Conservation (phyloP, 2,888 invertebrate genomes). For the Apomyelois bistriatella region DNA sequence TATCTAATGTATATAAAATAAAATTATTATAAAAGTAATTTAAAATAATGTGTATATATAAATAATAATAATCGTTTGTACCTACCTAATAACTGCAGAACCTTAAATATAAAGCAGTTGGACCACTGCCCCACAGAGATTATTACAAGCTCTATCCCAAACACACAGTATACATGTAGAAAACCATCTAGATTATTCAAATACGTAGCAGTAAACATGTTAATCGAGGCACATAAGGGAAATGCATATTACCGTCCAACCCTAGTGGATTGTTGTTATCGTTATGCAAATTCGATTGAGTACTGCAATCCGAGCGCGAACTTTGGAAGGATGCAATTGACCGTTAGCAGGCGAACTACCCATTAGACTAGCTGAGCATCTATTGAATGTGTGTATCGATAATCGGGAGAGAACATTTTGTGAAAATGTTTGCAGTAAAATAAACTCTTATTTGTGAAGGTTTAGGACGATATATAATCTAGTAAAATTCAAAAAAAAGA, state of each 20-base stretch:
- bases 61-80: no score
- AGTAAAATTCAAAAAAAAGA: no score
- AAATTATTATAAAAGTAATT: no score
- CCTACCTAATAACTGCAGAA: no score
- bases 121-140: no score
- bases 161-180: no score
- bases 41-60: no score
- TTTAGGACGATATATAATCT: no score
- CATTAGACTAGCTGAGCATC: neutral
- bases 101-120: no score
- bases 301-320: slow-evolving; percentile 40
- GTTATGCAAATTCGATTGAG: slow-evolving; percentile 59
- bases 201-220: neutral
- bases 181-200: neutral
- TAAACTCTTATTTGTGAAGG: no score
- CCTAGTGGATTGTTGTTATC: slow-evolving; percentile 43
- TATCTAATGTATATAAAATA: no score
- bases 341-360: neutral
- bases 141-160: no score
- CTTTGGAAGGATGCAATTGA: slow-evolving; percentile 43
- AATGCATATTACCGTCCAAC: slow-evolving; percentile 24
- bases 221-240: neutral
- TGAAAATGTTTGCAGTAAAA: neutral
- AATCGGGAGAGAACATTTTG: neutral
- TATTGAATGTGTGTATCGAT: neutral